Percentiles rank a stretch among this genome's conserved stretches.
These are phyloP conservation scores for Heterodera filipjevi DNA, from an alignment of 2,888 invertebrate species.

Conservation along the genomic window DNA sequence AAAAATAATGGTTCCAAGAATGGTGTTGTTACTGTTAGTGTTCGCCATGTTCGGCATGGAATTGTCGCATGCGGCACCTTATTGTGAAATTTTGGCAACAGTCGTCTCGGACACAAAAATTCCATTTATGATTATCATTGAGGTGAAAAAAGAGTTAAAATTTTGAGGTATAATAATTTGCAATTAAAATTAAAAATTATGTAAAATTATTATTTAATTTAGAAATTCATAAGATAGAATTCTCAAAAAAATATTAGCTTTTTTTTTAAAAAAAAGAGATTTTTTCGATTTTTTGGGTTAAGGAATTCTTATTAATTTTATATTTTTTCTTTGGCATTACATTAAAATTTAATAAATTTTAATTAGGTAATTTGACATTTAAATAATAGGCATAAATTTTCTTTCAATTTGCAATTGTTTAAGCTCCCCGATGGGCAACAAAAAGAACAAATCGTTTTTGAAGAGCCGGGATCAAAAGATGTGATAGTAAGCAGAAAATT, in stretches of 20 bases:
- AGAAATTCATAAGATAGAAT: too few species aligned
- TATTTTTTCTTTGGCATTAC: too few species aligned
- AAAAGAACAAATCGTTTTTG: not conserved
- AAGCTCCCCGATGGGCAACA: not conserved
- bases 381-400: too few species aligned
- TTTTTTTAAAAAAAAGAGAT: too few species aligned
- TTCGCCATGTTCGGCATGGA: not conserved
- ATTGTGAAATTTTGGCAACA: conserved; percentile 4
- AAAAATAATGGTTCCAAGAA: too few species aligned
- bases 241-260: too few species aligned
- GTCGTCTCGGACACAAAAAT: not conserved
- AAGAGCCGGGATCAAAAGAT: not conserved
- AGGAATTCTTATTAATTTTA: too few species aligned
- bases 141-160: not conserved
- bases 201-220: too few species aligned
- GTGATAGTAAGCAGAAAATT: not conserved
- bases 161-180: too few species aligned
- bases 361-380: not conserved
- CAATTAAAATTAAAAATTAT: too few species aligned
- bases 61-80: not conserved
- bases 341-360: too few species aligned
- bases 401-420: not conserved
- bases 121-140: not conserved
- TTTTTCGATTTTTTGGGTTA: too few species aligned
- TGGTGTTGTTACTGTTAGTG: not conserved